Evolutionary conservation across 2,113 vertebrate genomes (phyloP).

Genomic region (Columbina picui): DNA sequence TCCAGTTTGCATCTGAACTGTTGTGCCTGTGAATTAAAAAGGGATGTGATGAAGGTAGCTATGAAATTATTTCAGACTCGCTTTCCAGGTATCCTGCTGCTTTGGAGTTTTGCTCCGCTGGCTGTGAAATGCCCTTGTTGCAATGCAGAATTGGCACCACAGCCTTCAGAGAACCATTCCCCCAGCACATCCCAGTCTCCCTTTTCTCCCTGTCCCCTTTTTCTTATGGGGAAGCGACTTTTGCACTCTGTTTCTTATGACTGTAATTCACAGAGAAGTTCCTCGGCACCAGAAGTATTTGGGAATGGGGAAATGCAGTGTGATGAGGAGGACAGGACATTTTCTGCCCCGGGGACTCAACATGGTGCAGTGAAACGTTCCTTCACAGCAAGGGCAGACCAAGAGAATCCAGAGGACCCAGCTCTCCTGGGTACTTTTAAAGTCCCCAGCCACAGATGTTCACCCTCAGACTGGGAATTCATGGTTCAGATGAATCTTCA

Average conservation of each 20-base stretch:
- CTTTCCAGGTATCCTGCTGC: neutral
- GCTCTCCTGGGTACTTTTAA: neutral
- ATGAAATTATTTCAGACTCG: neutral
- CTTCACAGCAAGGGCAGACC: neutral
- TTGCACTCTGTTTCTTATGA: neutral
- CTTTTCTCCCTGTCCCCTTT: neutral
- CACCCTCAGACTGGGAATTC: neutral
- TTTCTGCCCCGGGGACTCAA: neutral
- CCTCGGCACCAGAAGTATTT: neutral
- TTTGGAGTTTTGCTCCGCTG: neutral
- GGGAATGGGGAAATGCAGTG: neutral
- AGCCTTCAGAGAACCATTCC: neutral
- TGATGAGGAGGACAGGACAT: neutral
- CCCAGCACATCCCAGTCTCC: neutral
- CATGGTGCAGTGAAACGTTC: fast-evolving
- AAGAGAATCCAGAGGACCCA: neutral
- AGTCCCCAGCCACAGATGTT: neutral
- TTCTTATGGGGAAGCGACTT: neutral
- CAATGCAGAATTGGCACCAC: neutral
- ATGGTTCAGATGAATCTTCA: neutral
- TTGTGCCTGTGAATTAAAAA: neutral
- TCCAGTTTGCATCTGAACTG: neutral
- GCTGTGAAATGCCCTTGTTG: neutral
- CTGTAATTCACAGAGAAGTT: neutral
- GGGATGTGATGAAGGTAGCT: neutral